Evolutionary conservation across 2,888 invertebrate species (phyloP).

Genomic region (Nezara viridula): DNA sequence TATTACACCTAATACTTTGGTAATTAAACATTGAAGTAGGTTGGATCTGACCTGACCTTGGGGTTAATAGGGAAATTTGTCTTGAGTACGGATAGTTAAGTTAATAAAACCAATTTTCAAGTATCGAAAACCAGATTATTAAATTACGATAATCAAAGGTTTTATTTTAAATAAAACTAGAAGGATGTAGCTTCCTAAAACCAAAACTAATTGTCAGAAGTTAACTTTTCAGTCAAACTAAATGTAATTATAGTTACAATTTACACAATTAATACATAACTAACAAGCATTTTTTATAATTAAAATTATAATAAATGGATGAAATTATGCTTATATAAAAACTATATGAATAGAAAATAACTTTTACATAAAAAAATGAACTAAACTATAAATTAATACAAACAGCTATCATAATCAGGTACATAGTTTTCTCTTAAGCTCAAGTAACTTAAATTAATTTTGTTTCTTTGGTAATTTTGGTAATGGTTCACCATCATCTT

Average conservation of each 20-base stretch:
- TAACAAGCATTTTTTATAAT: background rate
- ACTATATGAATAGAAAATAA: background rate
- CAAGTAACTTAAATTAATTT: background rate
- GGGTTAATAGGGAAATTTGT: too few species aligned
- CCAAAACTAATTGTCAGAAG: background rate
- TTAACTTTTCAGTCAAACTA: background rate
- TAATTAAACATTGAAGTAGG: too few species aligned
- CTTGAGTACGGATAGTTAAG: too few species aligned
- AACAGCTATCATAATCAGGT: constrained; percentile 28
- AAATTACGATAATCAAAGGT: background rate
- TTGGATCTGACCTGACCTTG: too few species aligned
- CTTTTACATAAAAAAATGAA: background rate
- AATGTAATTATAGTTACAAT: background rate
- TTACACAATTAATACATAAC: background rate
- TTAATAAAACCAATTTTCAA: background rate
- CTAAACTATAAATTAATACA: background rate
- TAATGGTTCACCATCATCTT: background rate
- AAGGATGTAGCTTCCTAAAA: background rate
- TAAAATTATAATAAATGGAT: background rate
- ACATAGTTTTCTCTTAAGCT: background rate
- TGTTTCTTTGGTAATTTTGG: constrained; percentile 24
- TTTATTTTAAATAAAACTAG: background rate
- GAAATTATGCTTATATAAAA: background rate
- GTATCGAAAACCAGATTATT: background rate
- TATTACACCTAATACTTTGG: too few species aligned